Evolutionary conservation across 2,113 vertebrate genomes (phyloP).

Genomic region (Actenoides hombroni): DNA sequence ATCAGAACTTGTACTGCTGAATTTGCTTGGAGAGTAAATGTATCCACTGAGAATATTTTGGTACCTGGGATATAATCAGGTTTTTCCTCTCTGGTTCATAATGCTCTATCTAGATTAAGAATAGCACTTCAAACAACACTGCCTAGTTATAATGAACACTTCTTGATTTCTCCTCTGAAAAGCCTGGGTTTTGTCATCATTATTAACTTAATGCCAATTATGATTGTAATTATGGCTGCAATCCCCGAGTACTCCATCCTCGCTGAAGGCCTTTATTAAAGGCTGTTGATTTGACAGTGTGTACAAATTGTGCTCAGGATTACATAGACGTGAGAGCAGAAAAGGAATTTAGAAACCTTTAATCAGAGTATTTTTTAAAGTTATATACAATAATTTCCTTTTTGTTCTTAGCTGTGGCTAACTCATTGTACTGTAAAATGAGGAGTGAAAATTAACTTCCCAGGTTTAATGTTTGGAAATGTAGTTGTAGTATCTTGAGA

Average conservation of each 20-base stretch:
- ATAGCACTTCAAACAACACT: not conserved
- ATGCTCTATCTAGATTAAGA: not conserved
- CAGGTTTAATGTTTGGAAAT: not conserved
- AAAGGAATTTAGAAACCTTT: not conserved
- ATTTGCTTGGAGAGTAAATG: not conserved
- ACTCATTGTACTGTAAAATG: not conserved
- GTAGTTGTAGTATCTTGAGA: not conserved
- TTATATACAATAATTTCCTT: not conserved
- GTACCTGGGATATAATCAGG: not conserved
- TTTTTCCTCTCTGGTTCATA: not conserved
- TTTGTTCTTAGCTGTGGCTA: not conserved
- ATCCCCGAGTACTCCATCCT: not conserved
- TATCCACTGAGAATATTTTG: not conserved
- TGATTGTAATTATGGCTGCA: not conserved
- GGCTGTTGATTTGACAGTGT: not conserved
- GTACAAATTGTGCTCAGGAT: not conserved
- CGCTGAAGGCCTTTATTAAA: not conserved
- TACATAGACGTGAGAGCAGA: not conserved
- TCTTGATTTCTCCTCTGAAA: not conserved
- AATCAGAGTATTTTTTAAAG: not conserved
- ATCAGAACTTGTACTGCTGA: not conserved
- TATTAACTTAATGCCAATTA: constrained; percentile 1
- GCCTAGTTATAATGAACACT: not conserved
- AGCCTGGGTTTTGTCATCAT: not conserved
- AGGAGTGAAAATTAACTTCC: not conserved